These are phyloP conservation scores for Labroides dimidiatus DNA, from an alignment of 2,797 vertebrate species.

Conservation along the genomic window DNA sequence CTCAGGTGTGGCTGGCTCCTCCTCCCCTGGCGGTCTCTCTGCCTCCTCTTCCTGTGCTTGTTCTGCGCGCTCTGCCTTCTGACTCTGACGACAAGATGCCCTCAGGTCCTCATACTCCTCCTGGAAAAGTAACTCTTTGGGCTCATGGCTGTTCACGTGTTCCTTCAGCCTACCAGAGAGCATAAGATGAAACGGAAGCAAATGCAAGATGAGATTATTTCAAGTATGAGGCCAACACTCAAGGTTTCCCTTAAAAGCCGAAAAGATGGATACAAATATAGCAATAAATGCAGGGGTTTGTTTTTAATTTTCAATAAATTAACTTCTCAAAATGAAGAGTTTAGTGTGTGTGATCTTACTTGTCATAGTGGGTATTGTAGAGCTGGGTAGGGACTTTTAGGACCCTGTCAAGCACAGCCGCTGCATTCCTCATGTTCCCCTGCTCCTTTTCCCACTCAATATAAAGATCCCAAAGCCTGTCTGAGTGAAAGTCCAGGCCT, in stretches of 20 bases:
- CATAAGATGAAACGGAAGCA: background rate
- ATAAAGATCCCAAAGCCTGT: conserved; percentile 90
- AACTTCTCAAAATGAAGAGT: no score
- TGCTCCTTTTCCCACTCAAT: conserved; percentile 89
- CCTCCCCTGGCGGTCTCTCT: conserved; percentile 87
- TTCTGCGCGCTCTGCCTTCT: conserved; percentile 74
- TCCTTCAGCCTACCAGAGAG: conserved; percentile 83
- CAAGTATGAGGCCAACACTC: no score
- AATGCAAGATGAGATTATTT: background rate
- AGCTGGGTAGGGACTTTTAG: conserved; percentile 88
- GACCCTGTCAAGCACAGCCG: conserved; percentile 83
- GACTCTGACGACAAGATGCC: conserved; percentile 78
- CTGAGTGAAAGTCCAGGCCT: conserved; percentile 90
- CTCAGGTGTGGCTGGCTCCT: conserved; percentile 76
- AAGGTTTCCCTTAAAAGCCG: no score
- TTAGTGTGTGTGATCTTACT: conserved; percentile 73
- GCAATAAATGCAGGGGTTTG: no score
- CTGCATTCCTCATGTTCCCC: conserved; percentile 79
- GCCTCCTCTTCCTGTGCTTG: conserved; percentile 76
- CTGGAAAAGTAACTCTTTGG: conserved; percentile 77
- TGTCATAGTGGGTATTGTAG: conserved; percentile 89
- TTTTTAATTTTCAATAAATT: no score
- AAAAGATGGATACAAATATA: no score
- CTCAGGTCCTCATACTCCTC: conserved; percentile 86
- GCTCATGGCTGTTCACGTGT: conserved; percentile 79